A percentile compares a stretch with the other conserved stretches of the same genome.
Evolutionary conservation across 2,888 invertebrate species (phyloP).

Genomic region (Cotesia congregata): DNA sequence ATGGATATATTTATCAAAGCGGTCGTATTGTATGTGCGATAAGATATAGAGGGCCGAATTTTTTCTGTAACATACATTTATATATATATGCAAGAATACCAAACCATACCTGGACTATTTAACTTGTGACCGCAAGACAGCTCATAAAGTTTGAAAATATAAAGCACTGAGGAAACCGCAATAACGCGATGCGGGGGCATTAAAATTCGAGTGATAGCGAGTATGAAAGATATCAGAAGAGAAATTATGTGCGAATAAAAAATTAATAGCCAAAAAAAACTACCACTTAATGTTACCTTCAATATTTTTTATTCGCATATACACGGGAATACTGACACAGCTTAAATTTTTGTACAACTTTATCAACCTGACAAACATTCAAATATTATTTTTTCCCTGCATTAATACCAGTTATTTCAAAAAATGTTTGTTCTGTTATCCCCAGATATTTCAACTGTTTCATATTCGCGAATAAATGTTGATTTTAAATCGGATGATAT

Average conservation of each 20-base stretch:
- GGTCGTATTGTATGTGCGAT: not conserved
- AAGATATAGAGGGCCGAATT: not conserved
- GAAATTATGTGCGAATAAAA: slow-evolving; percentile 13
- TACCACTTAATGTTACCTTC: not conserved
- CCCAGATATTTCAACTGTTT: not conserved
- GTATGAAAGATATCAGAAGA: slow-evolving; percentile 3
- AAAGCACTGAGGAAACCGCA: slow-evolving; percentile 11
- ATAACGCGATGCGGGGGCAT: not conserved
- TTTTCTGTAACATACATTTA: not conserved
- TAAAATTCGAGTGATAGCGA: slow-evolving; percentile 16
- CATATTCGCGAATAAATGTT: not conserved
- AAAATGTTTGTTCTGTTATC: not conserved
- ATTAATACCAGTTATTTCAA: not conserved
- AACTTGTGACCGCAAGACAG: slow-evolving; percentile 5
- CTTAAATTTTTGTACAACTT: not conserved
- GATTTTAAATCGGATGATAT: not conserved
- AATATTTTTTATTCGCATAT: not conserved
- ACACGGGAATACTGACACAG: not conserved
- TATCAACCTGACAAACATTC: not conserved
- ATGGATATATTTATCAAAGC: not conserved
- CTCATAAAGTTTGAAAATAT: slow-evolving; percentile 13
- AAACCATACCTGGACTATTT: not conserved
- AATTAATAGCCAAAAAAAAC: slow-evolving; percentile 15
- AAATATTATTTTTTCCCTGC: not conserved
- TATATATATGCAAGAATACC: not conserved